Base-by-base conservation (phyloP, 1,140 invertebrate species). In the Palaemon carinicauda region DNA sequence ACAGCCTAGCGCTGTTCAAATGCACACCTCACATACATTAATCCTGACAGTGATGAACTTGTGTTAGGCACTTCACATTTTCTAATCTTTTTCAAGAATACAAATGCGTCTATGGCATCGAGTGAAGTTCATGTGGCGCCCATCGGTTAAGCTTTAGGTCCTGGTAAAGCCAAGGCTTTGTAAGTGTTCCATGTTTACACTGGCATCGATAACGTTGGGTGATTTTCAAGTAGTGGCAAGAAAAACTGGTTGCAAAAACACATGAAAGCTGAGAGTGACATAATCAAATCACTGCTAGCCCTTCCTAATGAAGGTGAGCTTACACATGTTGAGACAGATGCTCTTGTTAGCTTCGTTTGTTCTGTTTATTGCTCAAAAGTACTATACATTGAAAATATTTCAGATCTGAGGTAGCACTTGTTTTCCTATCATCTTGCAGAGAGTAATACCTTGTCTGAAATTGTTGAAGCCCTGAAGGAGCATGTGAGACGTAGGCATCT, bases 41-140 rank as follows among this genome's bases (percentile, higher is more conserved):
- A 17, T 78, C 75, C 51, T 17, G 75, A 52, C 75, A 78, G n/a
- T 24, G 75, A 78, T 78, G 75, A 52, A 17, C 21, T 52, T 52
- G 75, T 78, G 21, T n/a, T 53, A 21, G 10, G n/a, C n/a, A n/a
- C n/a, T n/a, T n/a, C n/a, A n/a, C n/a, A n/a, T n/a, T n/a, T n/a
- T n/a, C n/a, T 53, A 51, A 51, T 51, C 5, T 78, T 78, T n/a
- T 78, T 3, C 51, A 7, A 78, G 29, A 78, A 0, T 14, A 78
- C 75, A 78, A 51, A 33, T 21, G 29, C 53, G 15, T 78, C 75
- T 21, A 10, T 78, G 75, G 33, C 33, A 78, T 51, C 75, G 29
- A 21, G 27, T 21, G 12, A 12, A 50, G 51, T 78, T 78, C 5
- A 17, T 21, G 29, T 53, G 29, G 75, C 50, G 29, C 75, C n/a